Base-by-base conservation (phyloP, 2,888 invertebrate species). In the Lymantria monacha region DNA sequence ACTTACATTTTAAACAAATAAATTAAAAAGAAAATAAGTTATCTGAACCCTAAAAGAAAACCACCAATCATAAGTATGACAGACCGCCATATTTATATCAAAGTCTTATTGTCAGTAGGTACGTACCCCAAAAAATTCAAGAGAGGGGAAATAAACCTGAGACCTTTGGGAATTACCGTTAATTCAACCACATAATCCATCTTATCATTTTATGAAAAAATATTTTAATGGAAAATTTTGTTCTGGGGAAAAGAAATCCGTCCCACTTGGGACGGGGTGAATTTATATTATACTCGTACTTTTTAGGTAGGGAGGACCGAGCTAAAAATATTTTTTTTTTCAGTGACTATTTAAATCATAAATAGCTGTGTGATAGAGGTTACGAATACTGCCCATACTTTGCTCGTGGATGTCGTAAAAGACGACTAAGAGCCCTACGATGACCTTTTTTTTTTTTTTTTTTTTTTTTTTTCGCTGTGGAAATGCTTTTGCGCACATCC, bases 141-240 rank as follows among this genome's bases (percentile, higher is more conserved):
- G 61, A 67, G 10, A 72, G 72, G 76, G 81, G 81, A 78, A 74
- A 80, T 76, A 76, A 81, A 72, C 71, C 63, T 59, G 59, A 56
- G 54, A 70, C 88, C 85, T 59, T 40, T 57, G 85, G 89, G 89
- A 84, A 74, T 76, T 59, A 60, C 63, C 63, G 83, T 81, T 66
- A 85, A 86, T 81, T 82, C 75, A 75, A 85, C 77, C 74, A 79
- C 76, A 80, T 88, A 91, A 91, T 91, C 90, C 90, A 88, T 91
- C 90, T 89, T 91, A 89, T 81, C 77, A 72, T 80, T 84, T 83
- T 74, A 59, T 61, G 68, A 78, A 72, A 85, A 79, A 79, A 65
- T 72, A 74, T 22, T 3, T 81, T 86, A 89, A 89, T 88, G 88
- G 87, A 85, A 87, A 85, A 79, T 80, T 84, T 81, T 81, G 81